Conservation (phyloP, 2,888 invertebrate species). For the Agonopterix arenella region DNA sequence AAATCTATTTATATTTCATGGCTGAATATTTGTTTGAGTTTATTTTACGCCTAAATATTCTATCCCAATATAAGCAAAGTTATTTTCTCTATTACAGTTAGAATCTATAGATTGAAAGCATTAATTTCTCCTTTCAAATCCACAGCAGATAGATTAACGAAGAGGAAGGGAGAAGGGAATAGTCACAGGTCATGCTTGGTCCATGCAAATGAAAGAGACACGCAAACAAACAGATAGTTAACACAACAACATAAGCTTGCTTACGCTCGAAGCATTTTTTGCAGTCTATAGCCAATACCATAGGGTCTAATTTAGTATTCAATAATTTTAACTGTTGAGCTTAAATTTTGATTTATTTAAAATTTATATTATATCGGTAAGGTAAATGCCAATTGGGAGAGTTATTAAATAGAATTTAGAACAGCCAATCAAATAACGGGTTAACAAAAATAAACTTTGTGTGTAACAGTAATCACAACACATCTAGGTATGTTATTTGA, state of each 20-base stretch:
- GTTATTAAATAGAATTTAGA: conserved; percentile 14
- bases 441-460: conserved; percentile 35
- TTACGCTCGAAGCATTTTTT: conserved; percentile 51
- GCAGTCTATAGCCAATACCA: conserved; percentile 54
- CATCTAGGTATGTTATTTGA: conserved; percentile 42
- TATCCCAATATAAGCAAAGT: conserved; percentile 13
- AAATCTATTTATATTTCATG: conserved; percentile 11
- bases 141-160: conserved; percentile 42
- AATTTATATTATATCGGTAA: conserved; percentile 3
- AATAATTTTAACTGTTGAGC: too few relatives aligned
- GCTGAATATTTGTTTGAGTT: conserved; percentile 1
- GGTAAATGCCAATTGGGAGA: conserved; percentile 16
- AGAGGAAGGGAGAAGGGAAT: conserved; percentile 50
- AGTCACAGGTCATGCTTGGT: conserved; percentile 65
- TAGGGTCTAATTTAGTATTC: conserved; percentile 42
- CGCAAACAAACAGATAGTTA: conserved; percentile 68
- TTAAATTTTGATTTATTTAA: conserved; percentile 9
- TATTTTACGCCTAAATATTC: conserved; percentile 4
- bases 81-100: conserved; percentile 8
- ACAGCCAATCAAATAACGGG: conserved; percentile 58
- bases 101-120: conserved; percentile 24
- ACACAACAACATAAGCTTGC: conserved; percentile 69
- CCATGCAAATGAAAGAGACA: conserved; percentile 73
- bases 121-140: conserved; percentile 30
- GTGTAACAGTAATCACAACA: conserved; percentile 58